Conservation (phyloP, 2,113 vertebrate species). For the Podarcis cretensis region DNA sequence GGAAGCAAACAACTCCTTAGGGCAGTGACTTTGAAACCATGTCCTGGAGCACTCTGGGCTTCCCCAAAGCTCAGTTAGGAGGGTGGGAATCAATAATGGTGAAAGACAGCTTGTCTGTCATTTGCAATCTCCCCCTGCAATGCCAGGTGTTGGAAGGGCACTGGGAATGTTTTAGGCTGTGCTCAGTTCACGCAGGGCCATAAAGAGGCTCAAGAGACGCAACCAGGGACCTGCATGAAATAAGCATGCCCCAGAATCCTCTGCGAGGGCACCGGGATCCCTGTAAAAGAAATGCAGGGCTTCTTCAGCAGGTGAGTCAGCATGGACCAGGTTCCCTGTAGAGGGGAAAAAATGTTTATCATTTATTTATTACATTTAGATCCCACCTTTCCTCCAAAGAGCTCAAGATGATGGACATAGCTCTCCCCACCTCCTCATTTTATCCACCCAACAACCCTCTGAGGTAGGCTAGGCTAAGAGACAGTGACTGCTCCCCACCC, state of each 20-base stretch:
- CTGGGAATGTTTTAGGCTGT: not conserved
- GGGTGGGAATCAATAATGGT: too few species aligned
- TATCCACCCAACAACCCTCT: too few species aligned
- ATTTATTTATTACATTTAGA: too few species aligned
- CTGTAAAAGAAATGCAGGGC: not conserved
- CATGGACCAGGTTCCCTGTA: not conserved
- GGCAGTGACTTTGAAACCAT: not conserved
- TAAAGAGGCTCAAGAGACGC: too few species aligned
- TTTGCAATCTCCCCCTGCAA: not conserved
- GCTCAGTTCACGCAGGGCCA: not conserved
- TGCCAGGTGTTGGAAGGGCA: not conserved
- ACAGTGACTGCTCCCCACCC: too few species aligned
- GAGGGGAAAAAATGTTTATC: too few species aligned
- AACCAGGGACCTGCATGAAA: not conserved
- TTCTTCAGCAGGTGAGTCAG: not conserved
- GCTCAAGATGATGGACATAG: too few species aligned
- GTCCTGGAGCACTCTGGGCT: not conserved
- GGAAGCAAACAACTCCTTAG: not conserved
- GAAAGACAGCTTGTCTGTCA: not conserved
- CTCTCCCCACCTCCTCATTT: too few species aligned
- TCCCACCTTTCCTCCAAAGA: too few species aligned
- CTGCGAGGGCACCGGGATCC: not conserved
- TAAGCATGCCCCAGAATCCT: not conserved
- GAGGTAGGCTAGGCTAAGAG: too few species aligned
- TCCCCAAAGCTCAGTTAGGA: not conserved